Evolutionary conservation across 2,888 invertebrate genomes (phyloP).

Genomic region (Branchellion lobata): DNA sequence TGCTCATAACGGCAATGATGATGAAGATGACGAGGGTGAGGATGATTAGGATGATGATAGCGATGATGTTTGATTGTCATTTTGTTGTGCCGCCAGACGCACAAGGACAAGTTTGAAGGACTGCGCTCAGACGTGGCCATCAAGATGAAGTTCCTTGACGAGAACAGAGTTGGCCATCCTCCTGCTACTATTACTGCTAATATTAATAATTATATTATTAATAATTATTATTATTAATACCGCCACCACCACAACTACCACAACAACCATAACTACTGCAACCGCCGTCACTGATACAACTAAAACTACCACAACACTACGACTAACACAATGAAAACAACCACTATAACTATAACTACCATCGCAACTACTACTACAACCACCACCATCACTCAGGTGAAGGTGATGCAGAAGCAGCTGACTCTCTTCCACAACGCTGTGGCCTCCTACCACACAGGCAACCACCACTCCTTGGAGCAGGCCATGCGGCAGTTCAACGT

Average conservation of each 20-base stretch:
- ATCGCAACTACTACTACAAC: too few species aligned
- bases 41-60: too few species aligned
- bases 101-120: conserved; percentile 87
- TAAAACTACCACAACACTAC: too few species aligned
- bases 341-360: too few species aligned
- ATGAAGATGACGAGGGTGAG: too few species aligned
- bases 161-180: conserved; percentile 77
- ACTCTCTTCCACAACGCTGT: conserved; percentile 93
- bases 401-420: conserved; percentile 97
- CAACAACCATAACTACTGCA: too few species aligned
- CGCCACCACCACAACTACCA: too few species aligned
- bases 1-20: too few species aligned
- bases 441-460: conserved; percentile 94
- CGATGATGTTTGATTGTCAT: too few species aligned
- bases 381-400: conserved; percentile 74
- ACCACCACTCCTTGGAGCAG: conserved; percentile 86
- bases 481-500: conserved; percentile 93
- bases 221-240: too few species aligned
- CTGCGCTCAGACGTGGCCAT: conserved; percentile 88
- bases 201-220: background rate
- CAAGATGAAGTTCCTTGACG: conserved; percentile 92
- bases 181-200: background rate
- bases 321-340: too few species aligned
- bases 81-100: conserved; percentile 69
- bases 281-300: too few species aligned